Conservation (phyloP, 1,140 invertebrate species). For the Dryas iulia region DNA sequence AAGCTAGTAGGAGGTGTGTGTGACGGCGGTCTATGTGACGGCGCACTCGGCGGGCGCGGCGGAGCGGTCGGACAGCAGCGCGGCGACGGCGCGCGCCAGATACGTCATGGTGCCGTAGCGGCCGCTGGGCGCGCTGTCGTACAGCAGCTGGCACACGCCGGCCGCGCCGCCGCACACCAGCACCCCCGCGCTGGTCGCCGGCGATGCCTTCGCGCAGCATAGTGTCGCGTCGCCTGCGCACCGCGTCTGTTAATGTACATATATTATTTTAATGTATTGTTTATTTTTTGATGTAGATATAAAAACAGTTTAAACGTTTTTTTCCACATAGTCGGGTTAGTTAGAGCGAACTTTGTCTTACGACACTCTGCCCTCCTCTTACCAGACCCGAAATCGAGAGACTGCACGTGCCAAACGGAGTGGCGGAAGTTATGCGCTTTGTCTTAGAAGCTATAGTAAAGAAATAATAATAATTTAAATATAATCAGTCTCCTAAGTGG, state of each 20-base stretch:
- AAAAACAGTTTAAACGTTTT: too few species aligned
- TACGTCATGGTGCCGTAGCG: constrained; percentile 99
- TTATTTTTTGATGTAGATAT: too few species aligned
- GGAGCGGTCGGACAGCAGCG: constrained; percentile 85
- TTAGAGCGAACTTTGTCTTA: too few species aligned
- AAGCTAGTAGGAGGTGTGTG: background rate
- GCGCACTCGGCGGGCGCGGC: constrained; percentile 91
- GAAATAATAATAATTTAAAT: too few species aligned
- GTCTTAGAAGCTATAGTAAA: too few species aligned
- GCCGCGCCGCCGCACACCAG: constrained; percentile 94
- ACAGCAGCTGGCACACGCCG: constrained; percentile 97
- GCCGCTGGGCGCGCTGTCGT: constrained; percentile 98
- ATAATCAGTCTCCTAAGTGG: too few species aligned
- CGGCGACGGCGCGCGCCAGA: constrained; percentile 92
- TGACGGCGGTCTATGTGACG: constrained; percentile 83
- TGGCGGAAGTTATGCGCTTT: too few species aligned
- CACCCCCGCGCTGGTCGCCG: constrained; percentile 82
- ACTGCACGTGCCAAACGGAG: too few species aligned
- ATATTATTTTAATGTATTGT: too few species aligned
- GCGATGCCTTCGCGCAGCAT: constrained; percentile 90
- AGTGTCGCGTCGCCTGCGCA: constrained; percentile 93
- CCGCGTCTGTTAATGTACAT: constrained; percentile 82
- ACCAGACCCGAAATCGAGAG: too few species aligned
- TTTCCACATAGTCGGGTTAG: too few species aligned
- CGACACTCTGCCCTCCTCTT: too few species aligned